These are phyloP conservation scores for Nyctalus aviator DNA, from an alignment of 2,797 vertebrate genomes.

Conservation along the genomic window DNA sequence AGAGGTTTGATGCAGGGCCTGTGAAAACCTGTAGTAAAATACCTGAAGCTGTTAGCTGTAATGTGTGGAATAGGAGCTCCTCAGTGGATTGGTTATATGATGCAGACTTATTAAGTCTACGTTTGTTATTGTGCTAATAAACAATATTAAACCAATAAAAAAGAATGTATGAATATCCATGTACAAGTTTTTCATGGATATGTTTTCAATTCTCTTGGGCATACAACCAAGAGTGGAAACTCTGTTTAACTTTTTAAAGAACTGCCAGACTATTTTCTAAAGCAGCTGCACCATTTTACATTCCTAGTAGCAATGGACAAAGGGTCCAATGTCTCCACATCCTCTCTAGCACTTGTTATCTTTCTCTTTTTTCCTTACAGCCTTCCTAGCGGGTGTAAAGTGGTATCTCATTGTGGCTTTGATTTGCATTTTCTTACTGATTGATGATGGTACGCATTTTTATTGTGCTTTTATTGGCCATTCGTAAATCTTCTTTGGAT, in stretches of 20 bases:
- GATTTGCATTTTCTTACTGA: slow-evolving; percentile 41
- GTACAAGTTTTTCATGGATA: background rate
- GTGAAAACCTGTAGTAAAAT: slow-evolving; percentile 90
- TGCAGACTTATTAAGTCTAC: slow-evolving; percentile 89
- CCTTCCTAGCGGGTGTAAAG: background rate
- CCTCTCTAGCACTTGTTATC: background rate
- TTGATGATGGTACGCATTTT: slow-evolving; percentile 19
- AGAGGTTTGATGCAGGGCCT: slow-evolving; percentile 86
- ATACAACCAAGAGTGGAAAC: background rate
- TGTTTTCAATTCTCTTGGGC: slow-evolving; percentile 22
- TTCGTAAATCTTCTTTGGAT: slow-evolving; percentile 2
- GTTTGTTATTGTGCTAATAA: slow-evolving; percentile 93
- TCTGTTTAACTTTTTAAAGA: slow-evolving; percentile 27
- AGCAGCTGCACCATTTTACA: background rate
- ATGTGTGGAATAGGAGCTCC: slow-evolving; percentile 88
- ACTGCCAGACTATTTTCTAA: background rate
- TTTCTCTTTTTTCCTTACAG: background rate
- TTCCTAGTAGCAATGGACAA: background rate
- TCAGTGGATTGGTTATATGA: slow-evolving; percentile 90
- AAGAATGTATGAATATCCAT: background rate
- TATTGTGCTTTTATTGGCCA: background rate
- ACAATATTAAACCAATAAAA: slow-evolving; percentile 83
- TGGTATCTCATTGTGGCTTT: slow-evolving; percentile 38
- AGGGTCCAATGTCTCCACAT: background rate
- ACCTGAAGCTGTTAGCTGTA: slow-evolving; percentile 91